phyloP scores from a whole-genome alignment of 2,888 invertebrate species.

The Desoria tigrina region DNA sequence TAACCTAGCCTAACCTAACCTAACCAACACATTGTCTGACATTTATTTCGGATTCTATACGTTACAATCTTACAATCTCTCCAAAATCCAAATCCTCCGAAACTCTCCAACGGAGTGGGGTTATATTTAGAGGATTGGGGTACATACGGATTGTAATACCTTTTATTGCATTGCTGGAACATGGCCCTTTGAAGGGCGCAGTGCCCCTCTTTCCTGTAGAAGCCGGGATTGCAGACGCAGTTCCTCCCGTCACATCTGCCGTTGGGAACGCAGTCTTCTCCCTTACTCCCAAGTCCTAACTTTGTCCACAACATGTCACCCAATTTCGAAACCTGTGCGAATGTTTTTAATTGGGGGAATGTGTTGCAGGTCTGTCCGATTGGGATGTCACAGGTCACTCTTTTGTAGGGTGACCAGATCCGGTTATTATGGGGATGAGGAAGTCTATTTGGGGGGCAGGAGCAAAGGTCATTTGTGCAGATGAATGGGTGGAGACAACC shows the following conservation, averaged over 20 bases:
- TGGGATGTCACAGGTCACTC: constrained; percentile 17
- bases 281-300: neutral
- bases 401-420: constrained; percentile 5
- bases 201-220: constrained; percentile 22
- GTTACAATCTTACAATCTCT: too few species aligned
- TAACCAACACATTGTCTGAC: too few species aligned
- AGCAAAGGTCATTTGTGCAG: constrained; percentile 15
- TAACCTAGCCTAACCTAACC: too few species aligned
- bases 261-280: constrained; percentile 27
- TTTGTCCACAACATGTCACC: neutral
- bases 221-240: constrained; percentile 23
- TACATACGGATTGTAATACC: too few species aligned
- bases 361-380: constrained; percentile 22
- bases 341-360: neutral
- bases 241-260: constrained; percentile 17
- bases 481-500: constrained; percentile 14
- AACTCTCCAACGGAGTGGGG: too few species aligned
- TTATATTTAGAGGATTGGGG: too few species aligned
- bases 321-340: neutral
- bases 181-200: constrained; percentile 16
- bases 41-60: too few species aligned
- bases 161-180: constrained; percentile 20
- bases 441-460: constrained; percentile 20
- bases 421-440: constrained; percentile 19
- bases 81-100: too few species aligned